Percentiles rank a stretch among this genome's conserved stretches.
phyloP scores from a whole-genome alignment of 2,113 vertebrate species.

The Cacatua alba region DNA sequence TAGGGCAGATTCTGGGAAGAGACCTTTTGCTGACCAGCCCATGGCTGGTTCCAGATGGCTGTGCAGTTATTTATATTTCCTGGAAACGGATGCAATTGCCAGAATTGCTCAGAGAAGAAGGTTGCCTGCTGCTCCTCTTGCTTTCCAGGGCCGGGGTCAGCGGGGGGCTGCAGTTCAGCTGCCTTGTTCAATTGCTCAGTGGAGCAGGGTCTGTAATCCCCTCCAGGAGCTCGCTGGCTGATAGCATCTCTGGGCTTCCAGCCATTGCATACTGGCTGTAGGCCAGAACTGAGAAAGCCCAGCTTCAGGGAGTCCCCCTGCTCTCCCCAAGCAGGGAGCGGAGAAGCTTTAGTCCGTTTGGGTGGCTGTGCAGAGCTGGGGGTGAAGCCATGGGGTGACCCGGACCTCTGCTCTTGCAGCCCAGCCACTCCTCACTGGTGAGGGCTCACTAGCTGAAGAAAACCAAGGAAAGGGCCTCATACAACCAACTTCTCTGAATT shows the following conservation, averaged over 20 bases:
- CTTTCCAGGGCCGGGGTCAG: not conserved
- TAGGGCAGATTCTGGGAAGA: not conserved
- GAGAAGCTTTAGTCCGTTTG: not conserved
- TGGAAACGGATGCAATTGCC: not conserved
- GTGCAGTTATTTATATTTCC: conserved; percentile 2
- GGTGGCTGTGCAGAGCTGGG: not conserved
- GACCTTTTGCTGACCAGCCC: not conserved
- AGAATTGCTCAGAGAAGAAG: not conserved
- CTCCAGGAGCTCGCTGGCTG: accelerated
- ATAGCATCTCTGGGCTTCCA: not conserved
- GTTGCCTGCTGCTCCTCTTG: not conserved
- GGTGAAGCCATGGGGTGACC: accelerated
- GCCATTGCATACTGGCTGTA: accelerated
- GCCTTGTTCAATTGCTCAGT: not conserved
- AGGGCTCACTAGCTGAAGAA: not conserved
- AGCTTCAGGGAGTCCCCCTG: not conserved
- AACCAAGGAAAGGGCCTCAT: not conserved
- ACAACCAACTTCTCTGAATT: not conserved
- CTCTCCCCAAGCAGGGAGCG: accelerated
- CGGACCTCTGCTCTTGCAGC: not conserved
- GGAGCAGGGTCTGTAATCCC: not conserved
- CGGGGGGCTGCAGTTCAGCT: not conserved
- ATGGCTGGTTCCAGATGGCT: not conserved
- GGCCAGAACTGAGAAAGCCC: not conserved
- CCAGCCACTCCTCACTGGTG: not conserved